These are phyloP conservation scores for Drepanosiphum platanoidis DNA, from an alignment of 2,888 invertebrate species.

Conservation along the genomic window DNA sequence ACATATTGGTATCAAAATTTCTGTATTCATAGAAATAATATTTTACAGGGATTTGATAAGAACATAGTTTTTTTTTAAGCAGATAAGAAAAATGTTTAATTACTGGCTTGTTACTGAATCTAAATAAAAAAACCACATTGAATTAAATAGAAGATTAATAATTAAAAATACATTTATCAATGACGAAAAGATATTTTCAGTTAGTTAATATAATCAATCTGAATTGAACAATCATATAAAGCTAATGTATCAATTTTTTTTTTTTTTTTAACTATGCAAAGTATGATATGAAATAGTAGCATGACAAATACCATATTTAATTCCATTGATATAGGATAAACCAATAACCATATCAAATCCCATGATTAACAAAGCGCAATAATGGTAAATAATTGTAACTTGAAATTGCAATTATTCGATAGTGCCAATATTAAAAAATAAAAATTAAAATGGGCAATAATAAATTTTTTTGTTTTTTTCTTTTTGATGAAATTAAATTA, in stretches of 20 bases:
- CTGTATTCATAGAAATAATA: background rate
- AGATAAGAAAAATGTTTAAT: background rate
- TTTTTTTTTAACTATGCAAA: background rate
- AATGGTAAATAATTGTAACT: background rate
- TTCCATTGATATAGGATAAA: background rate
- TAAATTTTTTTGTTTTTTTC: too few species aligned
- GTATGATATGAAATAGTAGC: background rate
- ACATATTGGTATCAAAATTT: conserved; percentile 6
- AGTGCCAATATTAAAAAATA: conserved; percentile 32
- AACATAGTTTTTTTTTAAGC: background rate
- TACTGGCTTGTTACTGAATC: background rate
- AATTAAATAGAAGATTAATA: background rate
- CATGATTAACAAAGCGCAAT: background rate
- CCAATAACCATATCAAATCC: background rate
- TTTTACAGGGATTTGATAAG: background rate
- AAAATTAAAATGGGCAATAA: conserved; percentile 17
- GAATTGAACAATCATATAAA: background rate
- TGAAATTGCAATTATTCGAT: conserved; percentile 24
- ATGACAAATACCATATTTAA: background rate
- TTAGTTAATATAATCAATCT: background rate
- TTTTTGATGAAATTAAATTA: conserved; percentile 14
- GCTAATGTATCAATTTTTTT: background rate
- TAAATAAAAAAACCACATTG: too few species aligned
- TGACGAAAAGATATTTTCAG: background rate
- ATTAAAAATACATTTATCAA: background rate